phyloP scores from a whole-genome alignment of 2,888 invertebrate genomes.

The Prenolepis imparis region DNA sequence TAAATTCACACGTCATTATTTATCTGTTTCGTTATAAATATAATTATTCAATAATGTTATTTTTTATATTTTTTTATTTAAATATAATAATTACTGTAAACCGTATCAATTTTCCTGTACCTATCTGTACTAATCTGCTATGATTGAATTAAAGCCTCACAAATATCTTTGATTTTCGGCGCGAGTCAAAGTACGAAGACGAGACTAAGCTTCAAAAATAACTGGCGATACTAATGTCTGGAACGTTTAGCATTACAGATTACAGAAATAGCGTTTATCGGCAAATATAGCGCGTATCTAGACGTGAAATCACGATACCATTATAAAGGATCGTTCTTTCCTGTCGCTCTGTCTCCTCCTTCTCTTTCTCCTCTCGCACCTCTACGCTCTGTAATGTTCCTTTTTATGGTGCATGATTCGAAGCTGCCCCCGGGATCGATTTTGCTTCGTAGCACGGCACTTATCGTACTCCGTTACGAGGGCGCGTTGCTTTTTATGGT shows the following conservation, averaged over 20 bases:
- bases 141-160: background rate
- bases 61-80: background rate
- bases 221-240: slow-evolving; percentile 71
- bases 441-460: slow-evolving; percentile 81
- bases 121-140: background rate
- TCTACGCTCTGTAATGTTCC: slow-evolving; percentile 76
- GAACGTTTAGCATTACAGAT: slow-evolving; percentile 76
- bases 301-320: slow-evolving; percentile 83
- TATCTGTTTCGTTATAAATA: background rate
- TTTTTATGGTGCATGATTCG: slow-evolving; percentile 84
- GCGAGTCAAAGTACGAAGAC: background rate
- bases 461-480: slow-evolving; percentile 86
- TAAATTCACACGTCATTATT: background rate
- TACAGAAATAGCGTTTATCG: slow-evolving; percentile 65
- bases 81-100: slow-evolving; percentile 11
- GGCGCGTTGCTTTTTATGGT: slow-evolving; percentile 85
- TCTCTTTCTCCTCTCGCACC: slow-evolving; percentile 61
- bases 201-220: background rate
- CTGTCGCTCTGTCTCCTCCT: slow-evolving; percentile 22
- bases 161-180: background rate
- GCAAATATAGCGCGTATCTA: slow-evolving; percentile 71
- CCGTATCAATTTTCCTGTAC: background rate
- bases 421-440: slow-evolving; percentile 83
- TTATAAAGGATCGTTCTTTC: slow-evolving; percentile 74
- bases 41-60: background rate